Conservation (phyloP, 2,888 invertebrate genomes). For the Aricia artaxerxes region DNA sequence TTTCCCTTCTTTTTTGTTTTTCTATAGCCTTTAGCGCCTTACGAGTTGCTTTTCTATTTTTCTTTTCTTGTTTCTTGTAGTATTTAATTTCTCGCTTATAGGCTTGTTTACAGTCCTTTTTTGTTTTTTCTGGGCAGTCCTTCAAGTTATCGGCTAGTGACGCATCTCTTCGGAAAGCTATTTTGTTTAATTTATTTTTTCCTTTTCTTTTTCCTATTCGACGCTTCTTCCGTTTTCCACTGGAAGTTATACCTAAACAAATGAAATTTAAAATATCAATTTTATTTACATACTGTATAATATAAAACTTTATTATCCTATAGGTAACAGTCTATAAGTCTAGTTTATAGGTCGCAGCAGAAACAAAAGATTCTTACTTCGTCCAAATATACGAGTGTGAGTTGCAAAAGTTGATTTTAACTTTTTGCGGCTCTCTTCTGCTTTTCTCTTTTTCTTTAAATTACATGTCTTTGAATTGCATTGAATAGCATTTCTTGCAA, state of each 20-base stretch:
- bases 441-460: constrained; percentile 27
- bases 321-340: too few relatives aligned
- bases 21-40: constrained; percentile 42
- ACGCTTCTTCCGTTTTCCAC: not conserved
- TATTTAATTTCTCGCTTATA: constrained; percentile 42
- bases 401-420: constrained; percentile 3
- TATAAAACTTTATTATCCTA: not conserved
- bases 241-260: constrained; percentile 12
- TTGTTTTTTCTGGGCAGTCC: constrained; percentile 33
- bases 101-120: constrained; percentile 36
- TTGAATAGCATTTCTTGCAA: constrained; percentile 36
- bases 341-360: not conserved
- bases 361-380: constrained; percentile 7
- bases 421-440: not conserved
- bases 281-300: not conserved
- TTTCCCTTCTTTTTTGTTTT: constrained; percentile 43
- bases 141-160: constrained; percentile 8
- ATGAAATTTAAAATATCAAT: not conserved
- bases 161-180: constrained; percentile 10
- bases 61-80: constrained; percentile 38
- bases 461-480: constrained; percentile 40
- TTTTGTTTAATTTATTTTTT: constrained; percentile 26
- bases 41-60: constrained; percentile 38
- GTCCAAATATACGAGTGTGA: not conserved
- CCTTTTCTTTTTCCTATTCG: constrained; percentile 27